Percentiles rank a stretch among this genome's conserved stretches.
phyloP scores from a whole-genome alignment of 2,113 vertebrate species.

The Laticauda colubrina region DNA sequence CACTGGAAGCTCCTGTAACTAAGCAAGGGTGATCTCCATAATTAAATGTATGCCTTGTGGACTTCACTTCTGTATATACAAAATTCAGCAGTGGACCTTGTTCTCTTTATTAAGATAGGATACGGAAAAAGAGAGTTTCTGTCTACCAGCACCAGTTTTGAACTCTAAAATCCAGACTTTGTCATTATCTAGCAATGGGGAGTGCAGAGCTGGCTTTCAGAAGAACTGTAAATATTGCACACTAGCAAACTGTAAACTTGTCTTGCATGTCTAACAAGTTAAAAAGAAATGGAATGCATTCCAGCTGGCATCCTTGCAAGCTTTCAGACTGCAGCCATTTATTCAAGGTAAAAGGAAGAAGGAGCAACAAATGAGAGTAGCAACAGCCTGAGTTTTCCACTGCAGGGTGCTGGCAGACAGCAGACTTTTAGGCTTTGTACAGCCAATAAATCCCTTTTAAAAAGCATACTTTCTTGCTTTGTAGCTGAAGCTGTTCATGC shows the following conservation, averaged over 20 bases:
- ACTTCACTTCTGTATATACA: background rate
- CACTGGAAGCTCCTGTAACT: constrained; percentile 4
- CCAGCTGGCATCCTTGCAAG: constrained; percentile 34
- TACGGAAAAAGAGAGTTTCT: background rate
- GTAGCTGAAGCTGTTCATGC: constrained; percentile 30
- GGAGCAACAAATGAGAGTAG: background rate
- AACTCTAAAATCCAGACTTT: constrained; percentile 23
- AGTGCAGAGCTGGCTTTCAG: constrained; percentile 7
- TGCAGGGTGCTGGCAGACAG: constrained; percentile 43
- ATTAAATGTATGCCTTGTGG: background rate
- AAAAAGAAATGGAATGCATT: constrained; percentile 29
- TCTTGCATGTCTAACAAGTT: constrained; percentile 3
- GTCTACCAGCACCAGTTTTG: background rate
- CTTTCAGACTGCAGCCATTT: constrained; percentile 10
- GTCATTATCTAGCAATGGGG: rapidly evolving
- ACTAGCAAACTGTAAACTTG: constrained; percentile 43
- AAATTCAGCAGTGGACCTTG: constrained; percentile 19
- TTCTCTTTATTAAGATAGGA: background rate
- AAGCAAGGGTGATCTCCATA: background rate
- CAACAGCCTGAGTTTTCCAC: constrained; percentile 23
- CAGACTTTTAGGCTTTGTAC: background rate
- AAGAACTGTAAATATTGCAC: background rate
- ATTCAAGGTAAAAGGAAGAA: constrained; percentile 28
- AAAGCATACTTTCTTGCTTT: constrained; percentile 5
- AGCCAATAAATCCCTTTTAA: constrained; percentile 22